Evolutionary conservation across 2,113 vertebrate species (phyloP), one percentile per base, ranked within the genome.

Genomic region (Takifugu bimaculatus): DNA sequence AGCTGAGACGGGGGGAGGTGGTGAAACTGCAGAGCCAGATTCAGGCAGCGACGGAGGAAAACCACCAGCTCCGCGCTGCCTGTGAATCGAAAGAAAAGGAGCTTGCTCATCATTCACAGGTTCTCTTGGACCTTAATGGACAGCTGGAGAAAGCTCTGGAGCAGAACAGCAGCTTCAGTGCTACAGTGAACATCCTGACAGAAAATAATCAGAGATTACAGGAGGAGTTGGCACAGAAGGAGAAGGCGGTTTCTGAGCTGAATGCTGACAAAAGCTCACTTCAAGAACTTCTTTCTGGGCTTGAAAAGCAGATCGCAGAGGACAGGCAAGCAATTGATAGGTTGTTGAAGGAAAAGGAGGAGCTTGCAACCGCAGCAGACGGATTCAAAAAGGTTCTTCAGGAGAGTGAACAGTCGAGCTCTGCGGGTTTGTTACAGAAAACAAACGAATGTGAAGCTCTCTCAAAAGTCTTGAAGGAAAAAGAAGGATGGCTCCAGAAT

Each of bases 391-490:
- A 72, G 10, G 51, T 82, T 51, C 69, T 91, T 0, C 26, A 84
- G 63, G 85, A 93, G 60, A 90, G 84, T 26, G 81, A 91, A 55
- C 69, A 64, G 35, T 86, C 85, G 0, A 47, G 87, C 50, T 72
- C 88, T 26, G 82, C 88, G 53, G 85, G 71, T 68, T 81, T 94
- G 57, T 70, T 78, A 2, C 85, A 91, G 57, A 94, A 92, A 64
- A 90, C 86, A 29, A 88, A 73, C 4, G 87, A 93, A 49, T 93
- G 86, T 58, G 54, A 57, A 45, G 0, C 70, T 50, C 77, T 94
- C 52, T 78, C 77, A 13, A 68, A 77, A 60, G 81, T 77, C 9
- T 74, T 95, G 15, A 64, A 2, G 3, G 85, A 91, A 57, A 91
- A 74, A 54, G 89, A 88, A 44, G 85, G 91, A 26, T 61, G 80